Base-by-base conservation (phyloP, 1,140 invertebrate species). In the Zaprionus camerounensis region DNA sequence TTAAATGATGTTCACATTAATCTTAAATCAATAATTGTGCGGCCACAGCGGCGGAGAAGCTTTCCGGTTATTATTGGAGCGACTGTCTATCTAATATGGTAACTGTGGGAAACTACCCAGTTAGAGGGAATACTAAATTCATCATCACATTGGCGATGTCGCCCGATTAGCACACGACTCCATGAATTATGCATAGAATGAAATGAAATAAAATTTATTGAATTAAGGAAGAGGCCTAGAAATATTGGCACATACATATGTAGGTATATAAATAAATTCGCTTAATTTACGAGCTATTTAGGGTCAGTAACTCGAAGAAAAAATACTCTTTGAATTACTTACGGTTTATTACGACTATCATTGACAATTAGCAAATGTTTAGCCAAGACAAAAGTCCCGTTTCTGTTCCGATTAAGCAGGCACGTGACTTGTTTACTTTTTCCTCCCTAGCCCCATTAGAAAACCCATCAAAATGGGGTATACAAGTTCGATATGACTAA, bases 21-120 rank as follows among this genome's bases (percentile, higher is more conserved):
- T 26, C 46, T 49, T 26, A 49, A 67, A 53, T 59, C 63, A 62
- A 26, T 49, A 67, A 62, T 38, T 49, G 38, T 38, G 2, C 15
- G 3, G 12, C 51, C 55, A 73, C 31, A 17, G 24, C 41, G 28
- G n/a, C 4, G 15, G 15, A 34, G 9, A 26, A 31, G 26, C 22
- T 28, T 75, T 71, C 38, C 31, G 49, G 62, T 72, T 57, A 73
- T 73, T 77, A 77, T 63, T 77, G 38, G 75, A 67, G 74, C 62
- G 69, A 34, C 22, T 62, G 9, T 31, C 5, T 44, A n/a, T 44
- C 15, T 44, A 44, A 17, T 61, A 53, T 68, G 62, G 38, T 59
- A n/a, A 49, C 34, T 59, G 34, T 86, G 83, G 83, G 84, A 86
- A 86, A 75, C 53, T 64, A 80, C 77, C 61, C 59, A 46, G 56